These are phyloP conservation scores for Sisyra nigra DNA, from an alignment of 2,888 invertebrate genomes.

Conservation along the genomic window DNA sequence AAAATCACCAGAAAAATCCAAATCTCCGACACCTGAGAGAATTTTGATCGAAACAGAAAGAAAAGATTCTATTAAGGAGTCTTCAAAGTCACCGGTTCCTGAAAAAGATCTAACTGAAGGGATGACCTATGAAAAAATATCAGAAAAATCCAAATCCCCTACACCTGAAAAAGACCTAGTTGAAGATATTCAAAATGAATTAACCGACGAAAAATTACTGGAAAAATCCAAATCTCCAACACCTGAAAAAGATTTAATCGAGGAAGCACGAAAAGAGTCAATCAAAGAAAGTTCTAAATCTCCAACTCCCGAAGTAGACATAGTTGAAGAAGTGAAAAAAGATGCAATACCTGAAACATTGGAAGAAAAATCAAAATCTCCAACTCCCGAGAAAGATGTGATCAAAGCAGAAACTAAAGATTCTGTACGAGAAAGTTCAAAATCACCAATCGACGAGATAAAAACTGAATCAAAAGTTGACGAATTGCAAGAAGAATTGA, in stretches of 20 bases:
- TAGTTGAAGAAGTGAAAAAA: conserved; percentile 4
- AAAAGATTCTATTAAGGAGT: background rate
- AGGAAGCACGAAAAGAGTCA: background rate
- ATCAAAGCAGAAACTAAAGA: background rate
- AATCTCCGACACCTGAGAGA: conserved; percentile 1
- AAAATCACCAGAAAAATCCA: conserved; percentile 3
- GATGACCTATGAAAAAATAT: conserved; percentile 6
- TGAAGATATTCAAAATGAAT: background rate
- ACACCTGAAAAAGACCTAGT: conserved; percentile 15
- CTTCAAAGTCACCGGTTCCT: background rate
- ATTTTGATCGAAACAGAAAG: conserved; percentile 2
- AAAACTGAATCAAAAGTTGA: conserved; percentile 10
- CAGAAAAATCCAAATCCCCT: conserved; percentile 9
- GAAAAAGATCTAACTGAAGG: conserved; percentile 3
- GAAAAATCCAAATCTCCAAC: conserved; percentile 12
- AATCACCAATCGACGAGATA: conserved; percentile 12
- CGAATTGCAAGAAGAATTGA: conserved; percentile 8
- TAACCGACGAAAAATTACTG: conserved; percentile 4
- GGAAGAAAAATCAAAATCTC: conserved; percentile 1
- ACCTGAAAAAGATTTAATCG: conserved; percentile 9
- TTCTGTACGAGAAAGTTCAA: conserved; percentile 10
- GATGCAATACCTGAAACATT: background rate
- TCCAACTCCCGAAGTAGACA: conserved; percentile 1
- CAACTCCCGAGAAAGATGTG: conserved; percentile 1
- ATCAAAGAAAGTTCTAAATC: conserved; percentile 1